Evolutionary conservation across 2,113 vertebrate genomes (phyloP), one percentile per base, ranked within the genome.

Genomic region (Hipposideros armiger): DNA sequence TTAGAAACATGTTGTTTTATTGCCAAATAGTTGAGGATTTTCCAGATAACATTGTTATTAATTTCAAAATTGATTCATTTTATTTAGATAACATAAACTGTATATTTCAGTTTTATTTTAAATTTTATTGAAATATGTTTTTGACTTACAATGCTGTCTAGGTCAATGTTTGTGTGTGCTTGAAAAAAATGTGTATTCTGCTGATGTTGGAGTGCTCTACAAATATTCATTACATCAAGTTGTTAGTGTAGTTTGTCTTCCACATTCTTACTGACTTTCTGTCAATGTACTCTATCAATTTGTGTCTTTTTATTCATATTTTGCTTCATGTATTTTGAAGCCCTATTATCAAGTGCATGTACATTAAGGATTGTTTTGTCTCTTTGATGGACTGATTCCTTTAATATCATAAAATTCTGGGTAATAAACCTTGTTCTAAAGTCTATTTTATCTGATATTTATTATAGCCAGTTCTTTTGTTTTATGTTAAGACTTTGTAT

Each of bases 251-350:
- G 14, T 56, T 87, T 58, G 19, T 32, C 20, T 26, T 72, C 28
- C 83, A 40, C 56, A 56, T 78, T 93, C 11, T 83, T 76, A 28
- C 8, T 28, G 66, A 69, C 5, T 76, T 60, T 81, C 17, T 83
- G 16, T 78, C 28, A 40, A 9, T 26, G 45, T 64, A 13, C 10
- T 90, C 32, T 69, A 11, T 74, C 54, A 66, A 22, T 83, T 22
- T 62, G 19, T 87, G 6, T 91, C n/a, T 15, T 62, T 96, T 64
- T 70, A 64, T 85, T 87, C 20, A 56, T 17, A 30, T 58, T 81
- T 94, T 85, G 15, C 76, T 94, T 92, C 45, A 26, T 54, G 5
- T 74, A 56, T 72, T 96, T 86, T 91, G 24, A 93, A 92, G 36
- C 45, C 16, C 5, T 92, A 16, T 56, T 72, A 50, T 87, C 54